Percentiles rank a stretch among this genome's conserved stretches.
Evolutionary conservation across 2,888 invertebrate species (phyloP).

Genomic region (Macrophya alboannulata): DNA sequence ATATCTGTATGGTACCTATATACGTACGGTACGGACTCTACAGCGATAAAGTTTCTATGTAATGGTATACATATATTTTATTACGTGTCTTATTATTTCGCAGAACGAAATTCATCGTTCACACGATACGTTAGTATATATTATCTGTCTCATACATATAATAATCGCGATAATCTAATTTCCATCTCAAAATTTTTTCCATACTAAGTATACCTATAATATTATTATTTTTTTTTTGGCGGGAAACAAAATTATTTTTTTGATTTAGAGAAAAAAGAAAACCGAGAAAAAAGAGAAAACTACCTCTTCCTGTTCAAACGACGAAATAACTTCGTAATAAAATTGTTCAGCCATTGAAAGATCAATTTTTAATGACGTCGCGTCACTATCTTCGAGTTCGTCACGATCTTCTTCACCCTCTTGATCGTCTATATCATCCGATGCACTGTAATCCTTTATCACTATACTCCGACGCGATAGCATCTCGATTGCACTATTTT

Average conservation of each 20-base stretch:
- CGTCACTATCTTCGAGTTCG: constrained; percentile 68
- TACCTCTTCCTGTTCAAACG: constrained; percentile 78
- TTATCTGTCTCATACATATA: too few relatives aligned
- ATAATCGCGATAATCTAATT: too few relatives aligned
- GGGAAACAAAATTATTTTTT: not conserved
- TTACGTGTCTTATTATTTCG: too few relatives aligned
- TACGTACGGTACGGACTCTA: not conserved
- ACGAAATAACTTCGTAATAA: constrained; percentile 79
- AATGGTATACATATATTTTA: too few relatives aligned
- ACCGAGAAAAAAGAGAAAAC: not conserved
- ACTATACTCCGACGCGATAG: constrained; percentile 75
- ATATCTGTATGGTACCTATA: not conserved
- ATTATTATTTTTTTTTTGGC: not conserved
- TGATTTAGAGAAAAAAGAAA: not conserved
- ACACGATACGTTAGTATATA: too few relatives aligned
- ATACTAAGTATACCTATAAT: too few relatives aligned
- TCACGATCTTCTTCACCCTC: constrained; percentile 44
- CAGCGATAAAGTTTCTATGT: not conserved
- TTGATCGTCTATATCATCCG: constrained; percentile 68
- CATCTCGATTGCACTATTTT: constrained; percentile 77
- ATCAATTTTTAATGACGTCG: constrained; percentile 75
- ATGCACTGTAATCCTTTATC: constrained; percentile 73
- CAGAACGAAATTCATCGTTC: too few relatives aligned
- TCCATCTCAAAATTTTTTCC: too few relatives aligned
- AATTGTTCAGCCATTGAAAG: constrained; percentile 77